Evolutionary conservation across 1,140 invertebrate genomes (phyloP), one percentile per base, ranked within the genome.

Genomic region (Palaemon carinicauda): DNA sequence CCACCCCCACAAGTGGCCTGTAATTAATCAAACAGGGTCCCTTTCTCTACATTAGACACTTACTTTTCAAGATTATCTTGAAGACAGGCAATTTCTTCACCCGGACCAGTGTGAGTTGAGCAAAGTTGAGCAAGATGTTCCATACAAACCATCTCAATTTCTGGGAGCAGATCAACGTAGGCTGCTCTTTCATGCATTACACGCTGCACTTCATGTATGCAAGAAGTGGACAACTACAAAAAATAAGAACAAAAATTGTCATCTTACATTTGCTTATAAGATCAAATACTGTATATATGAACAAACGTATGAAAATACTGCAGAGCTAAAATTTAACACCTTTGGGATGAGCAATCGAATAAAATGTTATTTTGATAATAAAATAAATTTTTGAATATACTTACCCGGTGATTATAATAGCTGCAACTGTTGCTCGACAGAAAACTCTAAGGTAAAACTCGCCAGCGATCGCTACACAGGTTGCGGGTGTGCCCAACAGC

Each of bases 151-250:
- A 96, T 95, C 92, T 99, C 97, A 84, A 99, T 95, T 92, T 98
- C 96, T 12, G 98, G 98, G 89, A 98, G 95, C 9, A 99, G 93
- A 91, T 99, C 96, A 4, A 99, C 97, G 90, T 95, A 96, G 0
- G 96, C 93, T 3, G 98, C 97, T 88, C 98, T 92, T 90, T 97
- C 96, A 81, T 96, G 93, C 97, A 99, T 98, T 0, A 98, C 96
- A 90, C 97, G 90, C 93, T 94, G 94, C 0, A 99, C 95, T 92
- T 99, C 96, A 87, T 95, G 93, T 81, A 91, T 88, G 90, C 94
- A 94, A 71, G 90, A 86, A 19, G 86, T 85, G n/a, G 90, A 91
- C 15, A 93, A 69, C 91, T 92, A 78, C 54, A 89, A 82, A 14
- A 51, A 33, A 12, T 51, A 24, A 31, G 15, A 2, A 65, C 0